phyloP scores from a whole-genome alignment of 2,797 vertebrate species.

The Nyctibius grandis region DNA sequence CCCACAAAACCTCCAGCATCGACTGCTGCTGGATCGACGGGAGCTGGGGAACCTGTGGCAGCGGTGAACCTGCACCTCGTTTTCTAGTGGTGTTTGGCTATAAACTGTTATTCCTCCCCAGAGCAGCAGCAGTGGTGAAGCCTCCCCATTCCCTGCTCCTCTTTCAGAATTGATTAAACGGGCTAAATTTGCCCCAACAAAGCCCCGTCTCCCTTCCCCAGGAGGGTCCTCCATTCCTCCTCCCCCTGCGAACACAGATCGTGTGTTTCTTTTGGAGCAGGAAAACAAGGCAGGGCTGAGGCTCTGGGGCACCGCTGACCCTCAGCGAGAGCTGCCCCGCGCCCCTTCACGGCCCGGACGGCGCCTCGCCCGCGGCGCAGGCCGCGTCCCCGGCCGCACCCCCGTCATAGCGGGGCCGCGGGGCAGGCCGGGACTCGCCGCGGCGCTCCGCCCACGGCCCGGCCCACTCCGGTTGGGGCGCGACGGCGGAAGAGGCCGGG shows the following conservation, averaged over 20 bases:
- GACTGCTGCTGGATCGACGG: not conserved
- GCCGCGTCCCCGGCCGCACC: not conserved
- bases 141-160: not conserved
- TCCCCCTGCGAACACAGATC: not conserved
- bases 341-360: not conserved
- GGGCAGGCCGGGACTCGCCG: not conserved
- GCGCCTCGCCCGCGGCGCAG: not conserved
- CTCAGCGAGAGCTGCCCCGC: fast-evolving
- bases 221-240: not conserved
- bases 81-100: not conserved
- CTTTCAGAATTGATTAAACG: not conserved
- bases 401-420: not conserved
- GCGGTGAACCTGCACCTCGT: fast-evolving
- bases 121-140: not conserved
- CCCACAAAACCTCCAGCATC: not conserved
- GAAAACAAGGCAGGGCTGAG: fast-evolving
- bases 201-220: fast-evolving
- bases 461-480: not conserved
- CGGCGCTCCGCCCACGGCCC: not conserved
- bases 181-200: not conserved
- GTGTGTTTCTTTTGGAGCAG: fast-evolving
- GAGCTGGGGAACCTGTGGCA: not conserved
- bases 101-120: not conserved
- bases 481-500: not conserved
- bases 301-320: fast-evolving